phyloP scores from a whole-genome alignment of 2,797 vertebrate genomes.

The Gymnopithys bicolor region DNA sequence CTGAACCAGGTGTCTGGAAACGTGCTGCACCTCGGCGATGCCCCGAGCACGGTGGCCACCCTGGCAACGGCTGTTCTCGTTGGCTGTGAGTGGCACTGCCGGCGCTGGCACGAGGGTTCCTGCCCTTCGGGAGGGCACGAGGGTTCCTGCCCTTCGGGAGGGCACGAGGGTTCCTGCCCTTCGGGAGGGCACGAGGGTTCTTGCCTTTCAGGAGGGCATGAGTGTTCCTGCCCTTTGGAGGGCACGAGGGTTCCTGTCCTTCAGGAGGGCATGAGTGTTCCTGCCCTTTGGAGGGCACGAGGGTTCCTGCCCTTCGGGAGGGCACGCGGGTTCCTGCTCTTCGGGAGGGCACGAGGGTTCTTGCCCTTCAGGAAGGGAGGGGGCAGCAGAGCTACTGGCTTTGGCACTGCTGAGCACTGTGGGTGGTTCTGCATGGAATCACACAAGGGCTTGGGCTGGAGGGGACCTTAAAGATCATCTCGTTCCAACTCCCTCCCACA shows the following conservation, averaged over 20 bases:
- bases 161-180: no score
- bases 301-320: neutral
- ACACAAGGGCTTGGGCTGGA: rapidly evolving
- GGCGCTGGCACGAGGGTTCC: constrained; percentile 69
- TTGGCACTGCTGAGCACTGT: neutral
- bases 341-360: neutral
- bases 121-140: constrained; percentile 52
- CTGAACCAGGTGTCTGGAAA: constrained; percentile 98
- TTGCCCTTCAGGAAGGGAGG: constrained; percentile 34
- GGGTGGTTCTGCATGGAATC: neutral
- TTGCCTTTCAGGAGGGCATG: no score
- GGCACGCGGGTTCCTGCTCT: neutral
- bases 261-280: no score
- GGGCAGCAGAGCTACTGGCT: constrained; percentile 78
- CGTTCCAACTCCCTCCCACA: neutral
- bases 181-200: no score
- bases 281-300: no score
- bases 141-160: no score
- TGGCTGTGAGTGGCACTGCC: constrained; percentile 92
- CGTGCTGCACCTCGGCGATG: constrained; percentile 91
- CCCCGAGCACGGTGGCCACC: constrained; percentile 92
- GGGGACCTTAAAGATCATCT: neutral
- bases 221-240: no score
- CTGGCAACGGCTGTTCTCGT: constrained; percentile 95
- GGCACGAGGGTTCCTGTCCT: no score